Percentiles rank a stretch among this genome's conserved stretches.
These are phyloP conservation scores for Ephialtes manifestator DNA, from an alignment of 2,888 invertebrate species.

Conservation along the genomic window DNA sequence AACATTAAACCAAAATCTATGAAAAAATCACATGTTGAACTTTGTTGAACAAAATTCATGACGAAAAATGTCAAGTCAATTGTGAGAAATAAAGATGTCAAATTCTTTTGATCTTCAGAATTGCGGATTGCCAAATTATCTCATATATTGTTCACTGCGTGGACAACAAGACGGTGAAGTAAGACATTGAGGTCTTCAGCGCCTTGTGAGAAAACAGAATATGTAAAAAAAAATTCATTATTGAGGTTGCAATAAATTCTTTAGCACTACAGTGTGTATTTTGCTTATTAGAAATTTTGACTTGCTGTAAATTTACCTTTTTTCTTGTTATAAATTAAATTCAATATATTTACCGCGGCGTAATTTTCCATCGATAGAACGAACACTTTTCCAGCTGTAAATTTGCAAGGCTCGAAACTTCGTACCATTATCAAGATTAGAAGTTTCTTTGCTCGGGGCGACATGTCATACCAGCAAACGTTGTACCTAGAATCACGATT, in stretches of 20 bases:
- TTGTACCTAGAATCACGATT: conserved; percentile 35
- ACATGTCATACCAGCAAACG: conserved; percentile 42
- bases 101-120: no score
- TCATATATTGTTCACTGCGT: conserved; percentile 15
- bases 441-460: conserved; percentile 23
- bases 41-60: background rate
- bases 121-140: background rate
- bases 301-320: no score
- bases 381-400: conserved; percentile 50
- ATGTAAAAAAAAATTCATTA: no score
- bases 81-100: no score
- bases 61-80: background rate
- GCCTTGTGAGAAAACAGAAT: conserved; percentile 11
- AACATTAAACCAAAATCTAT: background rate
- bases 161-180: conserved; percentile 42
- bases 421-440: conserved; percentile 56
- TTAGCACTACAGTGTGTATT: no score
- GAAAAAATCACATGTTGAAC: background rate
- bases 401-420: conserved; percentile 52
- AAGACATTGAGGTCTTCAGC: conserved; percentile 31
- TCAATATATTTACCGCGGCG: conserved; percentile 21
- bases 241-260: no score
- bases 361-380: conserved; percentile 55
- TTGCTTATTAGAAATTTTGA: no score
- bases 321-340: background rate